phyloP scores from a whole-genome alignment of 2,888 invertebrate species.

The Chrysina gloriosa region DNA sequence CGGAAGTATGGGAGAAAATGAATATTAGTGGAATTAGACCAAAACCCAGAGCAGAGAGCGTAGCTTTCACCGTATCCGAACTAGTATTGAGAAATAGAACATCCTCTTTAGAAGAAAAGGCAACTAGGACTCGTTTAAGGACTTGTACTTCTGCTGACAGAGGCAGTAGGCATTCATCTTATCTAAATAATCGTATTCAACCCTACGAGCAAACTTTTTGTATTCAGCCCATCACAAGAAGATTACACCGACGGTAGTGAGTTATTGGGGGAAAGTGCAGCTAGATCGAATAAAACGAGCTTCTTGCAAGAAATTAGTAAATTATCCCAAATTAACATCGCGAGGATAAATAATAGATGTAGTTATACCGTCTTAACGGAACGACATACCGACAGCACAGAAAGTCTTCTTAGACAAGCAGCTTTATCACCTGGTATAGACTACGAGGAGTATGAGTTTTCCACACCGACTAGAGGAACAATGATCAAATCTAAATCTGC shows the following conservation, averaged over 20 bases:
- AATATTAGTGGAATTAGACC: constrained; percentile 72
- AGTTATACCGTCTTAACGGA: constrained; percentile 77
- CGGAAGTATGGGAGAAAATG: constrained; percentile 82
- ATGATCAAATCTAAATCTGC: constrained; percentile 72
- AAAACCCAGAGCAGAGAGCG: constrained; percentile 76
- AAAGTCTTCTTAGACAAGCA: constrained; percentile 67
- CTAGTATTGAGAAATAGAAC: constrained; percentile 61
- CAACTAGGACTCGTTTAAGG: constrained; percentile 57
- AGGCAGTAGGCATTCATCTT: constrained; percentile 63
- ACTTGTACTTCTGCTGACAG: constrained; percentile 62
- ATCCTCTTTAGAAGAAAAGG: constrained; percentile 47
- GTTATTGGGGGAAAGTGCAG: constrained; percentile 54
- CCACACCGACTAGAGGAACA: constrained; percentile 60
- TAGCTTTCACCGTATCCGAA: constrained; percentile 75
- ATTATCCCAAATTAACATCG: constrained; percentile 77
- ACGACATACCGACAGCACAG: constrained; percentile 72
- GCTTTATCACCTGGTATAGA: constrained; percentile 53
- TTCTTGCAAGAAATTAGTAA: constrained; percentile 77
- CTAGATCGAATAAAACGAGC: constrained; percentile 57
- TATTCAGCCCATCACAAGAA: constrained; percentile 63
- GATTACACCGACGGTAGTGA: constrained; percentile 65
- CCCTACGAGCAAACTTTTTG: constrained; percentile 64
- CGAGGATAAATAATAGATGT: constrained; percentile 75
- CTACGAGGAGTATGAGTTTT: constrained; percentile 55
- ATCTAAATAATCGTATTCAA: constrained; percentile 61